These are phyloP conservation scores for Enteromius treurensis DNA, from an alignment of 2,797 vertebrate genomes.

Conservation along the genomic window DNA sequence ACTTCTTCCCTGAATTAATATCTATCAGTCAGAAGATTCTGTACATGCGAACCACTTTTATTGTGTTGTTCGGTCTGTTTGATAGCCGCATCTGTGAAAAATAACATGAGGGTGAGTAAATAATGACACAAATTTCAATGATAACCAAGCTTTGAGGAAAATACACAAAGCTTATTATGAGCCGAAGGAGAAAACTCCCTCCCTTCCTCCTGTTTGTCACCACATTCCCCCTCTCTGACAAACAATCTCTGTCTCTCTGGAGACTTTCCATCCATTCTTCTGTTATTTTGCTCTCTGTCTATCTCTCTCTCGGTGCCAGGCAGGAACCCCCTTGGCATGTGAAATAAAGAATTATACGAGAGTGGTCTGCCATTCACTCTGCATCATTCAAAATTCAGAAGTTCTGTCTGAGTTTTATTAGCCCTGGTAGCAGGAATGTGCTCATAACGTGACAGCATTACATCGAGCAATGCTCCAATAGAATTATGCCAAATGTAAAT, in stretches of 20 bases:
- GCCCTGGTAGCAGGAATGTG: conserved; percentile 50
- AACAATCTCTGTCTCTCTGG: conserved; percentile 4
- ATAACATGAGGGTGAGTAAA: background rate
- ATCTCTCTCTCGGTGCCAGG: conserved; percentile 9
- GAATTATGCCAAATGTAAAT: conserved; percentile 66
- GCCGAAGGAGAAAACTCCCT: background rate
- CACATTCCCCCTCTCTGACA: conserved; percentile 1
- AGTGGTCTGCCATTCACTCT: background rate
- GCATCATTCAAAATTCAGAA: conserved; percentile 45
- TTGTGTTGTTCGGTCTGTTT: background rate
- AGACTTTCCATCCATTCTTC: conserved; percentile 6
- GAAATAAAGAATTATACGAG: conserved; percentile 45
- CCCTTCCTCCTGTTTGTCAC: conserved; percentile 16
- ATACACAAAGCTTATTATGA: conserved; percentile 17
- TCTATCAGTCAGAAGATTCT: background rate
- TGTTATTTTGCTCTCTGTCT: conserved; percentile 7
- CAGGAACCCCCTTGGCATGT: conserved; percentile 32
- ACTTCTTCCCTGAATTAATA: background rate
- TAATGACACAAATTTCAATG: background rate
- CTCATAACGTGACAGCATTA: conserved; percentile 61
- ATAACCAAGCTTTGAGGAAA: background rate
- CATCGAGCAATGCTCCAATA: conserved; percentile 51
- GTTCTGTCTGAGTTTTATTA: conserved; percentile 55
- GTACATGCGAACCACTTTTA: background rate
- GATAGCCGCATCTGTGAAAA: background rate